Conservation (phyloP, 2,888 invertebrate genomes). For the Archips xylosteana region DNA sequence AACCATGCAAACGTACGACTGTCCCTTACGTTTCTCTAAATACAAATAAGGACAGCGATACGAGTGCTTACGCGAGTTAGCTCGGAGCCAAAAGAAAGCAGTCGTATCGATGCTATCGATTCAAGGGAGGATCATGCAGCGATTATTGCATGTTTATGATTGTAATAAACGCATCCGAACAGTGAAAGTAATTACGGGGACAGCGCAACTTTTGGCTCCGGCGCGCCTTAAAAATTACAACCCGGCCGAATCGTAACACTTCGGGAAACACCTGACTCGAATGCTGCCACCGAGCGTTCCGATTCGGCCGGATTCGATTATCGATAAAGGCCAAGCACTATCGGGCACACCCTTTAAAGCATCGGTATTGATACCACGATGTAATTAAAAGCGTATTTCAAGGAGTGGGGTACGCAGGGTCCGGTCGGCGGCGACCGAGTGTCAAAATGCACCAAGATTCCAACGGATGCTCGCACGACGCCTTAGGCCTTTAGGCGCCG, state of each 20-base stretch:
- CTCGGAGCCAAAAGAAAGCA: conserved; percentile 76
- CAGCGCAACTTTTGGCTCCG: conserved; percentile 75
- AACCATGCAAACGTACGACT: conserved; percentile 11
- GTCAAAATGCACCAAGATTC: conserved; percentile 72
- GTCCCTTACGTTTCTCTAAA: conserved; percentile 52
- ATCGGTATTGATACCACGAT: conserved; percentile 62
- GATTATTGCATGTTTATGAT: conserved; percentile 75
- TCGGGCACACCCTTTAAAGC: conserved; percentile 75
- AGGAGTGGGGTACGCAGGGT: conserved; percentile 73
- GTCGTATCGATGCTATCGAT: conserved; percentile 50
- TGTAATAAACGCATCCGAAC: conserved; percentile 67
- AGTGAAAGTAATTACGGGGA: conserved; percentile 74
- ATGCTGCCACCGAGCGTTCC: conserved; percentile 50
- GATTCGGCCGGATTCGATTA: conserved; percentile 57
- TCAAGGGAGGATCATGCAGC: conserved; percentile 71
- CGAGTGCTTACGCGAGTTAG: conserved; percentile 13
- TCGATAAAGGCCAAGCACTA: conserved; percentile 76
- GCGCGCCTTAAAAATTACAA: conserved; percentile 68
- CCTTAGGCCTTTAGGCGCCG: conserved; percentile 83
- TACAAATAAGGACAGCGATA: conserved; percentile 31
- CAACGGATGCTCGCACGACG: conserved; percentile 73
- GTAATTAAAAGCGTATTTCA: conserved; percentile 71
- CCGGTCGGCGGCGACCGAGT: conserved; percentile 72
- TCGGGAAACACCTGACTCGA: conserved; percentile 47
- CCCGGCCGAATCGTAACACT: conserved; percentile 62